phyloP scores from a whole-genome alignment of 2,888 invertebrate genomes.

The Aporophyla nigra region DNA sequence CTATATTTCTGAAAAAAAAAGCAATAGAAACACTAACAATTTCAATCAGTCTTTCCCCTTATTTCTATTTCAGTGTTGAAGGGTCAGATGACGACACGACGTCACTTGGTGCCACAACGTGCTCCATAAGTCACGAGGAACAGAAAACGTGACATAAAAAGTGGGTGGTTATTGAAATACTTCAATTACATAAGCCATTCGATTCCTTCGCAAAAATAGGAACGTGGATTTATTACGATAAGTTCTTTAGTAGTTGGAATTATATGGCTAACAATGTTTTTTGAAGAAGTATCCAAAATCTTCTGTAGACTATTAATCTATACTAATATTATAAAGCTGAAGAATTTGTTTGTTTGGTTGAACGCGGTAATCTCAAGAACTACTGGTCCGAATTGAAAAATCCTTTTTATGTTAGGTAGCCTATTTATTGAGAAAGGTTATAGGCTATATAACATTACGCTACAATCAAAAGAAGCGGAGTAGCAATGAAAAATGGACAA shows the following conservation, averaged over 20 bases:
- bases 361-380: too few species aligned
- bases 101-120: constrained; percentile 34
- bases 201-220: constrained; percentile 19
- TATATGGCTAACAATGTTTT: constrained; percentile 1
- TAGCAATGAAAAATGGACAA: too few species aligned
- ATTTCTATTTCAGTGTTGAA: constrained; percentile 19
- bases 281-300: background rate
- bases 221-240: constrained; percentile 8
- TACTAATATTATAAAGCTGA: background rate
- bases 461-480: too few species aligned
- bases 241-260: background rate
- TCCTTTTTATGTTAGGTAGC: too few species aligned
- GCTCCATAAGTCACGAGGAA: constrained; percentile 32
- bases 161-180: constrained; percentile 37
- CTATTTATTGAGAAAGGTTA: too few species aligned
- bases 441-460: too few species aligned
- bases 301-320: background rate
- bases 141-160: constrained; percentile 45
- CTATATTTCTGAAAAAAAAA: background rate
- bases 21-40: background rate
- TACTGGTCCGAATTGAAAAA: too few species aligned
- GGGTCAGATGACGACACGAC: constrained; percentile 29
- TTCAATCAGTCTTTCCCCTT: constrained; percentile 11
- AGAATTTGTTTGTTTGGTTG: too few species aligned
- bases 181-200: constrained; percentile 33